These are phyloP conservation scores for Eriocheir sinensis DNA, from an alignment of 1,140 invertebrate genomes.

Conservation along the genomic window DNA sequence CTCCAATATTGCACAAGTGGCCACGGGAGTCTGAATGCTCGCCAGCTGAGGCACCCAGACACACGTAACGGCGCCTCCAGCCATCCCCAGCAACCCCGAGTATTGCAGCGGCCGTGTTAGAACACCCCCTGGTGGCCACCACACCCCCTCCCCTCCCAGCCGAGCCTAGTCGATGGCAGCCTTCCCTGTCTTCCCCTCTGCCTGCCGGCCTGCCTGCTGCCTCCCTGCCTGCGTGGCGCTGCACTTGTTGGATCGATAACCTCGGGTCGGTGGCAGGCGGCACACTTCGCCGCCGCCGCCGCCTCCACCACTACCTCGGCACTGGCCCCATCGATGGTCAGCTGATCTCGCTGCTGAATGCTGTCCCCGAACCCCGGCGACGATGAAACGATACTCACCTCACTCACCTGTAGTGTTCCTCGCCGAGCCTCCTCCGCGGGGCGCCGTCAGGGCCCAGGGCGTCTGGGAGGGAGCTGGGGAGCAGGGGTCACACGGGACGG, in stretches of 20 bases:
- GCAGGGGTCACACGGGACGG: neutral
- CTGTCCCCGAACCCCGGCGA: neutral
- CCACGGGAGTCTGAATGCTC: too few species aligned
- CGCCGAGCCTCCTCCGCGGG: too few species aligned
- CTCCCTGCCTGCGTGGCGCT: slow-evolving; percentile 58
- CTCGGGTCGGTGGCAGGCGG: slow-evolving; percentile 48
- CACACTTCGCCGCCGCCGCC: slow-evolving; percentile 32
- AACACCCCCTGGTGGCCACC: neutral
- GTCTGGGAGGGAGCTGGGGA: neutral
- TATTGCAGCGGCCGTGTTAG: neutral
- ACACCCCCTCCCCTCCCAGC: neutral
- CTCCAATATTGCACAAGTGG: too few species aligned
- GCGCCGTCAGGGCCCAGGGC: neutral
- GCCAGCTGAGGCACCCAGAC: neutral
- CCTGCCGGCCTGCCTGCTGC: slow-evolving; percentile 40
- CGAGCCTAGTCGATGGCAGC: neutral
- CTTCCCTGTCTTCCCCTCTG: slow-evolving; percentile 59
- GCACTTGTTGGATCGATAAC: slow-evolving; percentile 75
- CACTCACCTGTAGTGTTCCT: neutral
- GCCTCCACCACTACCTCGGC: slow-evolving; percentile 53
- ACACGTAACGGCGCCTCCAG: neutral
- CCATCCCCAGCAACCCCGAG: neutral
- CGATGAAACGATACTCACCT: neutral
- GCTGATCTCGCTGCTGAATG: slow-evolving; percentile 36
- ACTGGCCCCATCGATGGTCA: slow-evolving; percentile 36